A percentile compares a stretch with the other conserved stretches of the same genome.
Conservation (phyloP, 2,888 invertebrate species). For the Cenopis cana region DNA sequence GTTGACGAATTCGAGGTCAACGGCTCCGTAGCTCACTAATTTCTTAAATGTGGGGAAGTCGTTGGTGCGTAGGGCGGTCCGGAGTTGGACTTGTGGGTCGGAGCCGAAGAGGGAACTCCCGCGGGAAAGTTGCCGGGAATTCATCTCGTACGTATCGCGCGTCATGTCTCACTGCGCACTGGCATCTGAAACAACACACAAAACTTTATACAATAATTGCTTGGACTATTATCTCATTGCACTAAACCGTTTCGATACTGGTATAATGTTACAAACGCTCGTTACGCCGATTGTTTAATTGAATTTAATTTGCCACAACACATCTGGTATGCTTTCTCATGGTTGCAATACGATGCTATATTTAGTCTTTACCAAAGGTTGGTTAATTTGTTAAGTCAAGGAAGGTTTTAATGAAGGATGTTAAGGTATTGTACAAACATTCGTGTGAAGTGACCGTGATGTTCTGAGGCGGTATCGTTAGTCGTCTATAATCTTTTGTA, state of each 20-base stretch:
- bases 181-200: slow-evolving; percentile 73
- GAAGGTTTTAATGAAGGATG: slow-evolving; percentile 64
- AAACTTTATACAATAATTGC: slow-evolving; percentile 52
- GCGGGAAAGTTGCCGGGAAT: slow-evolving; percentile 68
- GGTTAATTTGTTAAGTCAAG: slow-evolving; percentile 56
- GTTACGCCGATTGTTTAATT: slow-evolving; percentile 66
- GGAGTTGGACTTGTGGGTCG: slow-evolving; percentile 79
- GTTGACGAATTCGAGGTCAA: slow-evolving; percentile 84
- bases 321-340: slow-evolving; percentile 58
- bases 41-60: slow-evolving; percentile 81
- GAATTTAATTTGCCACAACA: slow-evolving; percentile 57
- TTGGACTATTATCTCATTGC: slow-evolving; percentile 66
- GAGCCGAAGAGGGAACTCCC: slow-evolving; percentile 77
- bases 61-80: slow-evolving; percentile 81
- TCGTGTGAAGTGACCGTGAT: slow-evolving; percentile 69
- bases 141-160: slow-evolving; percentile 81
- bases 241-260: slow-evolving; percentile 60
- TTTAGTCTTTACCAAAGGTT: slow-evolving; percentile 34
- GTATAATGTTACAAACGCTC: slow-evolving; percentile 48
- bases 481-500: slow-evolving; percentile 53
- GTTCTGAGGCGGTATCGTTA: slow-evolving; percentile 52
- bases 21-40: slow-evolving; percentile 74
- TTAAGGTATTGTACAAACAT: slow-evolving; percentile 65
- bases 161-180: slow-evolving; percentile 74
- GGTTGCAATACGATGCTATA: slow-evolving; percentile 30